Evolutionary conservation across 2,797 vertebrate genomes (phyloP).

Genomic region (Dipus sagitta): DNA sequence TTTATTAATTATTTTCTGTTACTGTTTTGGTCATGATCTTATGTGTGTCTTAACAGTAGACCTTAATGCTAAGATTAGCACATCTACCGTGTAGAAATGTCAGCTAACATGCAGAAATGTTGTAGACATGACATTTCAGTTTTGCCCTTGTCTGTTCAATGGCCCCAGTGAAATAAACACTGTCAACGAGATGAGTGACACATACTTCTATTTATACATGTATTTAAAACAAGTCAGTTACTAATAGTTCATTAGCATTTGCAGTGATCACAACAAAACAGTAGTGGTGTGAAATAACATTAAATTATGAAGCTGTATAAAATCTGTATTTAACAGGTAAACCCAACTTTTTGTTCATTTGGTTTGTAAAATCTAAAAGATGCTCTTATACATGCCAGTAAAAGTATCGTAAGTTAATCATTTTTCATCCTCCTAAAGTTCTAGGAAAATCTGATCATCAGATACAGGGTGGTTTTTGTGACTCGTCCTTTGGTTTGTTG

Average conservation of each 20-base stretch:
- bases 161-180: neutral
- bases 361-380: neutral
- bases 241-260: slow-evolving; percentile 16
- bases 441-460: neutral
- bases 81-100: slow-evolving; percentile 18
- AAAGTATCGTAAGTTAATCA: neutral
- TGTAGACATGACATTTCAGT: neutral
- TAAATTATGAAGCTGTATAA: neutral
- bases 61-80: slow-evolving; percentile 7
- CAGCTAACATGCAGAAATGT: neutral
- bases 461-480: neutral
- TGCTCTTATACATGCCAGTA: neutral
- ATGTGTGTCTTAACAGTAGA: slow-evolving; percentile 35
- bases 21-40: neutral
- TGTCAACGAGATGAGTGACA: slow-evolving; percentile 30
- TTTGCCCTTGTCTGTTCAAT: neutral
- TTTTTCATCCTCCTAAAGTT: neutral
- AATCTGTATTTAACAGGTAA: slow-evolving; percentile 3
- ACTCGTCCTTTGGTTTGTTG: neutral
- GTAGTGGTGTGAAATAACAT: neutral
- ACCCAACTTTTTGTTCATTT: slow-evolving; percentile 4
- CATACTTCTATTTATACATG: neutral
- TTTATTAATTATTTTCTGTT: slow-evolving; percentile 43
- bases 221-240: neutral
- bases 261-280: neutral